phyloP scores from a whole-genome alignment of 2,797 vertebrate species.

The Tapera naevia region DNA sequence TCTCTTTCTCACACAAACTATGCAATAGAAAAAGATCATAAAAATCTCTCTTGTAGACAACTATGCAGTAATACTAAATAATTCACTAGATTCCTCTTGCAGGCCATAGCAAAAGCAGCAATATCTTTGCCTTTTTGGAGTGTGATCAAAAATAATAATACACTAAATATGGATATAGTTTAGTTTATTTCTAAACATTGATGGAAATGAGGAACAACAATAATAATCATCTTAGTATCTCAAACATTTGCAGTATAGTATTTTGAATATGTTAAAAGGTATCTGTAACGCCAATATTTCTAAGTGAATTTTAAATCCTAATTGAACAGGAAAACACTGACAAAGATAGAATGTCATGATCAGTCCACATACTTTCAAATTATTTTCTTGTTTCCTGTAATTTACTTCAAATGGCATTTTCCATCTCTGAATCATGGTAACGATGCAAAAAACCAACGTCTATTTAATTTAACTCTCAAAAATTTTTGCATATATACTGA shows the following conservation, averaged over 20 bases:
- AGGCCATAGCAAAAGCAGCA: not conserved
- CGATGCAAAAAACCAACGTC: not conserved
- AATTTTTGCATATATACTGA: not conserved
- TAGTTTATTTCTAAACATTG: not conserved
- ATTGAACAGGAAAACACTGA: accelerated
- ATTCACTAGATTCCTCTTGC: not conserved
- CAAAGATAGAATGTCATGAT: not conserved
- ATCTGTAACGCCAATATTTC: not conserved
- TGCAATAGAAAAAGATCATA: not conserved
- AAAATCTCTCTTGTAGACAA: constrained; percentile 1
- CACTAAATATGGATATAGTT: not conserved
- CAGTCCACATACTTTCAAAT: not conserved
- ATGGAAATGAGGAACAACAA: not conserved
- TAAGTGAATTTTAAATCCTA: not conserved
- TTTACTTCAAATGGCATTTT: not conserved
- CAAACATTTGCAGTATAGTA: not conserved
- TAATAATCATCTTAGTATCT: not conserved
- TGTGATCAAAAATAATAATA: not conserved
- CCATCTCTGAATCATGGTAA: not conserved
- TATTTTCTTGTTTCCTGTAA: not conserved
- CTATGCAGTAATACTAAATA: constrained; percentile 6
- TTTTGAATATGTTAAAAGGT: not conserved
- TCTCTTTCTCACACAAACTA: constrained; percentile 10
- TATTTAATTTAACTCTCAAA: not conserved
- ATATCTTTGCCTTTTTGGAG: not conserved